Percentiles rank a stretch among this genome's conserved stretches.
These are phyloP conservation scores for Mystacornis crossleyi DNA, from an alignment of 2,113 vertebrate genomes.

Conservation along the genomic window DNA sequence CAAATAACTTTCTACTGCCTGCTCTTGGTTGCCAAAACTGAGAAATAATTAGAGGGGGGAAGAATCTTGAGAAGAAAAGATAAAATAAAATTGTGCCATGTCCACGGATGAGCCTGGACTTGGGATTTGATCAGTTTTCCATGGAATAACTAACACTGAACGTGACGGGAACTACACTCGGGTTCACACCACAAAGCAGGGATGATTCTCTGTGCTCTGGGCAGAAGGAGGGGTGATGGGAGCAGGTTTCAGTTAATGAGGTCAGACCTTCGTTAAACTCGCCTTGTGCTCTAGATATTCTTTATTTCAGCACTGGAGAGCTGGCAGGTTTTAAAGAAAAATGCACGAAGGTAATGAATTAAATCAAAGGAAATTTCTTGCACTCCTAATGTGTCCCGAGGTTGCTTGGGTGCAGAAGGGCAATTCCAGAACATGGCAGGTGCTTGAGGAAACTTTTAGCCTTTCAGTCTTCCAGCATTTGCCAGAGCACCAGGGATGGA, in stretches of 20 bases:
- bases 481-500: not conserved
- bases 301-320: not conserved
- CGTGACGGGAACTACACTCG: not conserved
- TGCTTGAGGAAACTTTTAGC: not conserved
- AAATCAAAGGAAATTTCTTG: not conserved
- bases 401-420: not conserved
- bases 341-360: accelerated
- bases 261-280: not conserved
- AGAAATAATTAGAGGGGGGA: not conserved
- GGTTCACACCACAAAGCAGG: not conserved
- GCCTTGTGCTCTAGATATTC: not conserved
- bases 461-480: not conserved
- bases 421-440: not conserved
- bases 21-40: not conserved
- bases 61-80: not conserved
- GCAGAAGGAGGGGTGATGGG: not conserved
- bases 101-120: not conserved
- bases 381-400: not conserved
- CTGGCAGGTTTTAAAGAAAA: not conserved
- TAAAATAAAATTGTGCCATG: not conserved
- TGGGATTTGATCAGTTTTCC: not conserved
- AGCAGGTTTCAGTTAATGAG: not conserved
- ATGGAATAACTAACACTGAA: not conserved
- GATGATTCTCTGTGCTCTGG: not conserved
- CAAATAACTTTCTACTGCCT: not conserved